Base-by-base conservation (phyloP, 1,140 invertebrate species). In the Muscidifurax raptorellus region DNA sequence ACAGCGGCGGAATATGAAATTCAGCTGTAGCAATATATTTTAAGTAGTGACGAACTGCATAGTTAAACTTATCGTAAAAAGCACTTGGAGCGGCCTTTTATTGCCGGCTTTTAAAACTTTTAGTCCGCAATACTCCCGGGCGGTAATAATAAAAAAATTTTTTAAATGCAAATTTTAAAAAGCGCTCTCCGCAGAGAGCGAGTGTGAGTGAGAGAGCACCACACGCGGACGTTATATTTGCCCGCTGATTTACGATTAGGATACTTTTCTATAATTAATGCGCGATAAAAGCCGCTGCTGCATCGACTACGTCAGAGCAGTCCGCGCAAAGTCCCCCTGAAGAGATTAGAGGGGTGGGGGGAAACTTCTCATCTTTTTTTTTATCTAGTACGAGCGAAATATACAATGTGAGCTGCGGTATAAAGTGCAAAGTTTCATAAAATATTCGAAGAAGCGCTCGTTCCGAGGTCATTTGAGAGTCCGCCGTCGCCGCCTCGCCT, bases 371-470 rank as follows among this genome's bases (percentile, higher is more conserved):
- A 59, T 0, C 72, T 22, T 27, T 32, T 36, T 80, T 80, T 85
- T 81, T 77, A 81, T 81, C 72, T 81, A 76, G 72, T 59, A 28
- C 52, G 66, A 28, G 79, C 67, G 75, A 86, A 86, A 86, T 84
- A 82, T 86, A 87, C 85, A 87, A 88, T 87, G 86, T 88, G 87
- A 85, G 86, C 9, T 4, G 86, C 85, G 85, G 87, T 87, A 86
- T 85, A 87, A 87, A 87, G 86, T 86, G 86, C 82, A 83, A 84
- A 86, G 86, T 82, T 82, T 85, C 74, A 85, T 85, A 87, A 89
- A 88, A 88, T 88, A 89, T 85, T 85, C 84, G 80, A 82, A 82
- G 80, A 82, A 82, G 80, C 80, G 80, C 84, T 85, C 84, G 84
- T 85, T 85, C 84, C 84, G 84, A 85, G 84, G 84, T 85, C 84